These are phyloP conservation scores for Piprites chloris DNA, from an alignment of 2,113 vertebrate species.

Conservation along the genomic window DNA sequence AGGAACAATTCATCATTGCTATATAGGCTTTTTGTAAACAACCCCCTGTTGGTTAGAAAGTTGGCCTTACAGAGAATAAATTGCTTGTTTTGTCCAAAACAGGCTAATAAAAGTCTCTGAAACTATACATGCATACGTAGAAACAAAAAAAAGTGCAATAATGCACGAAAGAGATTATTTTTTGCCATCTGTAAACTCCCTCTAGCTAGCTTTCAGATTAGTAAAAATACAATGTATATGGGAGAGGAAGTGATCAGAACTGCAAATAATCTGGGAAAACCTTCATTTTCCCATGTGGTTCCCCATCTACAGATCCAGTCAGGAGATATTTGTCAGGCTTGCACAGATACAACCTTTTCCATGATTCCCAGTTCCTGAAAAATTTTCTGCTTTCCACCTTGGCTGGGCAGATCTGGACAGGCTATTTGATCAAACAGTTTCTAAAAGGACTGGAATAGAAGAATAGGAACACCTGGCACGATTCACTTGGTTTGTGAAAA, in stretches of 20 bases:
- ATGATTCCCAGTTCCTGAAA: background rate
- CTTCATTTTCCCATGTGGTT: background rate
- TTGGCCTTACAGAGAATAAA: slow-evolving; percentile 67
- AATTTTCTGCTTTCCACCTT: background rate
- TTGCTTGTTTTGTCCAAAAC: slow-evolving; percentile 71
- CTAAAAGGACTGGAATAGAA: slow-evolving; percentile 20
- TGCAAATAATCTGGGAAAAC: slow-evolving; percentile 13
- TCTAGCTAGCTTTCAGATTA: background rate
- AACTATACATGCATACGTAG: slow-evolving; percentile 61
- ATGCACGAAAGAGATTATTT: slow-evolving; percentile 26
- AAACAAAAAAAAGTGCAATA: slow-evolving; percentile 64
- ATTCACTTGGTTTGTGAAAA: slow-evolving; percentile 23
- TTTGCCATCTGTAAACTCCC: slow-evolving; percentile 36
- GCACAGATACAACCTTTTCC: background rate
- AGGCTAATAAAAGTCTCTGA: slow-evolving; percentile 63
- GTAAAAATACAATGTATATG: background rate
- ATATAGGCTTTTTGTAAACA: slow-evolving; percentile 72
- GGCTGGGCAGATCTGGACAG: background rate
- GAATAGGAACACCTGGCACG: slow-evolving; percentile 32
- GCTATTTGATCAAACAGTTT: slow-evolving; percentile 10
- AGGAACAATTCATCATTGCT: slow-evolving; percentile 58
- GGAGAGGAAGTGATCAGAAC: background rate
- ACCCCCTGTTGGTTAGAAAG: slow-evolving; percentile 67
- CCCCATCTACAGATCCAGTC: background rate
- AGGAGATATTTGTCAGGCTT: slow-evolving; percentile 12